These are phyloP conservation scores for Microctonus brassicae DNA, from an alignment of 2,888 invertebrate genomes.

Conservation along the genomic window DNA sequence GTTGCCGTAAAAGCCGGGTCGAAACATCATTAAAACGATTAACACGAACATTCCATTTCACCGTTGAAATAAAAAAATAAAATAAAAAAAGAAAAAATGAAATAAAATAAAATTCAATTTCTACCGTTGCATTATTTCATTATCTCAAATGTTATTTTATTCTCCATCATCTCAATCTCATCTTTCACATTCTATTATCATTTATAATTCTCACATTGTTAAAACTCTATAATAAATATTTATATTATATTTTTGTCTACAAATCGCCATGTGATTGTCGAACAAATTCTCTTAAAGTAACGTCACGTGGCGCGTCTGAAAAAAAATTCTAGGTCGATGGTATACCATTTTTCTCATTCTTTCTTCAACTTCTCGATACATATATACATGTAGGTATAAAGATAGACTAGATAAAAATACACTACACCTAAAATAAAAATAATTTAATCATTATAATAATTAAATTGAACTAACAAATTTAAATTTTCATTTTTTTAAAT, in stretches of 20 bases:
- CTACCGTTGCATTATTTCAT: background rate
- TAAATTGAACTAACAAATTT: too few relatives aligned
- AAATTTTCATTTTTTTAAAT: too few relatives aligned
- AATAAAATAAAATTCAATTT: background rate
- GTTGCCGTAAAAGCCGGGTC: conserved; percentile 1
- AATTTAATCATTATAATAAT: too few relatives aligned
- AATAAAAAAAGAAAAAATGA: too few relatives aligned
- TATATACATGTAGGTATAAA: too few relatives aligned
- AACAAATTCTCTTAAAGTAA: conserved; percentile 36
- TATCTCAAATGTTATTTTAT: background rate
- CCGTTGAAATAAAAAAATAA: background rate
- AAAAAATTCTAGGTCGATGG: conserved; percentile 31
- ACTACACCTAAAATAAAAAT: too few relatives aligned
- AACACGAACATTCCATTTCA: conserved; percentile 2
- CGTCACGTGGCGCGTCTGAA: conserved; percentile 43
- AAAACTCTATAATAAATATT: too few relatives aligned
- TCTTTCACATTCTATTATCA: background rate
- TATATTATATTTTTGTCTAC: too few relatives aligned
- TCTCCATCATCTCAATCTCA: background rate
- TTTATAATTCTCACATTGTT: conserved; percentile 16
- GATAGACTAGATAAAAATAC: too few relatives aligned
- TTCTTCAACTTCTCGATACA: conserved; percentile 10
- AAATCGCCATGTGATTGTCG: conserved; percentile 46
- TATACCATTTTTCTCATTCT: background rate
- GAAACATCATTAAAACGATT: conserved; percentile 9